Evolutionary conservation across 2,888 invertebrate genomes (phyloP), one percentile per base, ranked within the genome.

Genomic region (Epinotia demarniana): DNA sequence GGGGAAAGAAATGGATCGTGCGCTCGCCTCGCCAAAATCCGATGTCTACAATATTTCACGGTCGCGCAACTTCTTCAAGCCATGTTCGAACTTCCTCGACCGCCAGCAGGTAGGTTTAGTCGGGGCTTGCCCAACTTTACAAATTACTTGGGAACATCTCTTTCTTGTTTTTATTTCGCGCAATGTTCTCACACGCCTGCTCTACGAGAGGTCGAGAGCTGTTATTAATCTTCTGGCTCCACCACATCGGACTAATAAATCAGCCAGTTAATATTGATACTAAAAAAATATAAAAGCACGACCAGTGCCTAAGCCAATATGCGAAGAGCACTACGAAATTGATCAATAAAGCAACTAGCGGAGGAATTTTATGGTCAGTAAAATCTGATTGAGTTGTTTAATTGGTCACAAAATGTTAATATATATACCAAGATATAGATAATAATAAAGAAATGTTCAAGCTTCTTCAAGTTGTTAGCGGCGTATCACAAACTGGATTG

Each of bases 91-190:
- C 86, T 90, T 78, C 76, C 82, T 84, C 86, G 85, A 83, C 84
- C 86, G 87, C 88, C 89, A 89, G 88, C 91, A 90, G 91, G 90
- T 90, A 88, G 66, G 76, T 66, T 66, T 78, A 80, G 79, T 87
- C 85, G 87, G 85, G 86, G 77, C 86, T 85, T 87, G 88, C 89
- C 88, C 90, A 91, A 91, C 87, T 91, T 91, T 89, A 89, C 80
- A 89, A 90, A 92, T 91, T 88, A 87, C 83, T 87, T 89, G 87
- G 83, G 82, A 85, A 87, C 83, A 86, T 85, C 84, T 75, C 81
- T 81, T 82, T 80, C 81, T 83, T 84, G 82, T 85, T 83, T 82
- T 78, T 83, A 82, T 83, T 83, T 82, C 81, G 80, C 83, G 82
- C 58, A 62, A 49, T 64, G n/a, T 73, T 66, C 57, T 60, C 66